Percentiles rank a stretch among this genome's conserved stretches.
These are phyloP conservation scores for Gryllus longicercus DNA, from an alignment of 2,888 invertebrate species.

Conservation along the genomic window DNA sequence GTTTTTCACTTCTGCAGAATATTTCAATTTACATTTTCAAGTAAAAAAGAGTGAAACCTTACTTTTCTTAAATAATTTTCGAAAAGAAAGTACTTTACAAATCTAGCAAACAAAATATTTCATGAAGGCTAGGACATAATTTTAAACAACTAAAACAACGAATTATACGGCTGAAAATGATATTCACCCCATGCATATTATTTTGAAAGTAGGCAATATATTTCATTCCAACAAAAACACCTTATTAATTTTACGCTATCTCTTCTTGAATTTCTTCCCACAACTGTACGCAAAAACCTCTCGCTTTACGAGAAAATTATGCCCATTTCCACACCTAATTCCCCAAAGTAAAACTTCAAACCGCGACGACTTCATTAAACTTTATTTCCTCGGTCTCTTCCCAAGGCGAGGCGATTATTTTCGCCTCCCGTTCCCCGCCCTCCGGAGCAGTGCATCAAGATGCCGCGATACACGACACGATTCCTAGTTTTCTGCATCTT, in stretches of 20 bases:
- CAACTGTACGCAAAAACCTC: neutral
- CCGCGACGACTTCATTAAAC: neutral
- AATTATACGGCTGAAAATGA: too few relatives aligned
- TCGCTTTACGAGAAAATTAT: neutral
- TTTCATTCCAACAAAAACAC: too few relatives aligned
- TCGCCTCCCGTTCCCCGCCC: neutral
- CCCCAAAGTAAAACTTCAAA: neutral
- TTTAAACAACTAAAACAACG: too few relatives aligned
- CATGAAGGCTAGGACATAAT: too few relatives aligned
- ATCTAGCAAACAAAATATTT: too few relatives aligned
- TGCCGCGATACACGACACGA: neutral
- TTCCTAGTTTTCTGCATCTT: neutral
- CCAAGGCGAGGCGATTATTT: neutral
- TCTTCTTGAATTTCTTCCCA: neutral
- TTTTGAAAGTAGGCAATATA: too few relatives aligned
- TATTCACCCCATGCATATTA: too few relatives aligned
- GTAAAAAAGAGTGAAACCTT: too few relatives aligned
- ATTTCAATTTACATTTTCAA: too few relatives aligned
- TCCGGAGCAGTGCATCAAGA: neutral
- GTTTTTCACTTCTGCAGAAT: too few relatives aligned
- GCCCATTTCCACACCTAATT: neutral
- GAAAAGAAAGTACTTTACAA: too few relatives aligned
- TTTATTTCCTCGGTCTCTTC: neutral
- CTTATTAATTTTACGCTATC: neutral
- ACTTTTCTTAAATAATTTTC: too few relatives aligned